A percentile compares a stretch with the other conserved stretches of the same genome.
Evolutionary conservation across 2,888 invertebrate species (phyloP).

Genomic region (Erynnis tages): DNA sequence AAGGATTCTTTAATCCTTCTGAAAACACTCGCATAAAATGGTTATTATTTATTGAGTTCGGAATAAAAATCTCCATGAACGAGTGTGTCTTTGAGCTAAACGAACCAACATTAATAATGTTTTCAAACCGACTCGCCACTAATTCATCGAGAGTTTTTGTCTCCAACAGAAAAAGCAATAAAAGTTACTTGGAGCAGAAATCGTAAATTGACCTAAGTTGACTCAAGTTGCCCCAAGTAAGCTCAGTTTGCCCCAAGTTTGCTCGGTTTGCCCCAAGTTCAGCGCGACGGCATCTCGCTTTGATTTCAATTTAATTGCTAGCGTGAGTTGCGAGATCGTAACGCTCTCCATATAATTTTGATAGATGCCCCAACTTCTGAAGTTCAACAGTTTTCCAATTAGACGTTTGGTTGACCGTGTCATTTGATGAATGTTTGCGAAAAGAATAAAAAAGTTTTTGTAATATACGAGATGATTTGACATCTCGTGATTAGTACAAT

Average conservation of each 20-base stretch:
- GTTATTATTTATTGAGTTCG: no score
- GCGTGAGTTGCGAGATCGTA: conserved; percentile 36
- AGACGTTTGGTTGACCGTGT: conserved; percentile 15
- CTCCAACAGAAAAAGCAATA: conserved; percentile 55
- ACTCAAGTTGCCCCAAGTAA: conserved; percentile 15
- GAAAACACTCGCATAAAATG: no score
- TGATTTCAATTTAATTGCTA: conserved; percentile 50
- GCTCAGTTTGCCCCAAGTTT: conserved; percentile 50
- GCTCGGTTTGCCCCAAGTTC: conserved; percentile 50
- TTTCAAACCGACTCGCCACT: conserved; percentile 13
- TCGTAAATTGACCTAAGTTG: conserved; percentile 56
- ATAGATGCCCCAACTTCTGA: conserved; percentile 18
- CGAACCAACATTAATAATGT: conserved; percentile 32
- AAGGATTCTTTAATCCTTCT: no score
- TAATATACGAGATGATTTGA: no score
- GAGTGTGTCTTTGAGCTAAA: conserved; percentile 2
- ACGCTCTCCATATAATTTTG: conserved; percentile 17
- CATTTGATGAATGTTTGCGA: conserved; percentile 17
- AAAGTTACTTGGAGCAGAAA: conserved; percentile 65
- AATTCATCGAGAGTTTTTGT: conserved; percentile 32
- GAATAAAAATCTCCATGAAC: not conserved
- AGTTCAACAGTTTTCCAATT: conserved; percentile 22
- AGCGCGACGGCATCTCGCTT: conserved; percentile 38
- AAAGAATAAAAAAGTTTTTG: not conserved
- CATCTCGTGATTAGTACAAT: no score